Evolutionary conservation across 2,113 vertebrate genomes (phyloP).

Genomic region (Smithornis capensis): DNA sequence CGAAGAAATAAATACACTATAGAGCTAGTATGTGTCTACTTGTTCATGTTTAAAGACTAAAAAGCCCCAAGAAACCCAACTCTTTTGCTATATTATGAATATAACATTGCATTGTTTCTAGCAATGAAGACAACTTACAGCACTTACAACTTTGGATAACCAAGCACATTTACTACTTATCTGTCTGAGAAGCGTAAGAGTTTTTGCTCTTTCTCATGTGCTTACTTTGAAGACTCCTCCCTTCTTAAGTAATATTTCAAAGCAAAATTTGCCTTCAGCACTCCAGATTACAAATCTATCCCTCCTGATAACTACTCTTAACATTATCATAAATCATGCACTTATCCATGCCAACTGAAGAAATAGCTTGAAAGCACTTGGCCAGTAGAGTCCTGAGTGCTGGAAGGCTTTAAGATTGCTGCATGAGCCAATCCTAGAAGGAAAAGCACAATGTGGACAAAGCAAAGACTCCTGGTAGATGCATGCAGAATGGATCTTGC

Average conservation of each 20-base stretch:
- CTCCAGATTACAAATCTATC: neutral
- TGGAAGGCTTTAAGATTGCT: neutral
- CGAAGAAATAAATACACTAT: neutral
- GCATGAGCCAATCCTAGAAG: neutral
- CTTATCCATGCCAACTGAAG: neutral
- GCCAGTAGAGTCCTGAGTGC: neutral
- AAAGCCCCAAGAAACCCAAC: neutral
- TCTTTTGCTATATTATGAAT: neutral
- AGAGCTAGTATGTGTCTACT: neutral
- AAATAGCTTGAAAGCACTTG: neutral
- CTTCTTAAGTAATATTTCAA: neutral
- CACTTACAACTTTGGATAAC: neutral
- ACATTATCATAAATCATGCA: neutral
- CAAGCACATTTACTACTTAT: neutral
- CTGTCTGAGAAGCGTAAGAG: neutral
- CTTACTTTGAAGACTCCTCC: neutral
- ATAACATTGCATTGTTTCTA: neutral
- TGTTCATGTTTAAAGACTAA: neutral
- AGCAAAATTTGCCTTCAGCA: neutral
- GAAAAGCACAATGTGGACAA: neutral
- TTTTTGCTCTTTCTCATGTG: neutral
- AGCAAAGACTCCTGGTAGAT: neutral
- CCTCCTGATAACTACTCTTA: neutral
- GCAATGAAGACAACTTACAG: neutral
- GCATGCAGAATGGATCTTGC: rapidly evolving